Percentiles rank a stretch among this genome's conserved stretches.
These are phyloP conservation scores for Cristatella mucedo DNA, from an alignment of 2,888 invertebrate genomes.

Conservation along the genomic window DNA sequence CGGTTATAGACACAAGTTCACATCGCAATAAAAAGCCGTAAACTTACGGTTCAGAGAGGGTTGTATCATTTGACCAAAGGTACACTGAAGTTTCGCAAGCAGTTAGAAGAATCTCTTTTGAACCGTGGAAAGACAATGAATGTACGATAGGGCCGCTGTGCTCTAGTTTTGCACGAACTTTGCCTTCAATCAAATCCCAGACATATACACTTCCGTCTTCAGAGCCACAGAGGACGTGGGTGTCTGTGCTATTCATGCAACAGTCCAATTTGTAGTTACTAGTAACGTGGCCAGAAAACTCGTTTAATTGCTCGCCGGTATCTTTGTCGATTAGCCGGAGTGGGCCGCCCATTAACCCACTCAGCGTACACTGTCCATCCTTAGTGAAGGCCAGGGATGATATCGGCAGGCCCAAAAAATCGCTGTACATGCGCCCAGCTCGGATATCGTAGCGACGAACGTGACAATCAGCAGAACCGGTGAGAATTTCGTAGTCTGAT, in stretches of 20 bases:
- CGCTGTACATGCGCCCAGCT: conserved; percentile 61
- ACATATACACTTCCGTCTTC: conserved; percentile 66
- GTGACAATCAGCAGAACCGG: conserved; percentile 73
- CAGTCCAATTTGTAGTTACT: conserved; percentile 73
- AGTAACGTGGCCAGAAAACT: conserved; percentile 59
- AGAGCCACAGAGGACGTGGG: conserved; percentile 73
- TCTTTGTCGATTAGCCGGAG: conserved; percentile 75
- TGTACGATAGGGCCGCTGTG: conserved; percentile 52
- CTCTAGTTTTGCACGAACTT: conserved; percentile 39
- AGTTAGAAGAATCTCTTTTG: conserved; percentile 52
- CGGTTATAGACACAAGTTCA: no score
- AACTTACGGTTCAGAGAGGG: no score
- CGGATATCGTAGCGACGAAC: conserved; percentile 74
- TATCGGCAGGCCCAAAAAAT: conserved; percentile 67
- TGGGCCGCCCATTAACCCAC: conserved; percentile 64
- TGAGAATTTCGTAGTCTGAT: conserved; percentile 72
- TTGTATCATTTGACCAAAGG: no score
- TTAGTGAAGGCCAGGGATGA: conserved; percentile 68
- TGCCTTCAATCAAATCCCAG: conserved; percentile 67
- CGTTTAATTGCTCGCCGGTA: conserved; percentile 46
- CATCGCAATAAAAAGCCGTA: no score
- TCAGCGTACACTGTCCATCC: conserved; percentile 78
- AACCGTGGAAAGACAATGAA: conserved; percentile 67
- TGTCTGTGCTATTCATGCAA: conserved; percentile 65
- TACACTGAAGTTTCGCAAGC: conserved; percentile 51